phyloP scores from a whole-genome alignment of 2,888 invertebrate species.

The Teleogryllus oceanicus region DNA sequence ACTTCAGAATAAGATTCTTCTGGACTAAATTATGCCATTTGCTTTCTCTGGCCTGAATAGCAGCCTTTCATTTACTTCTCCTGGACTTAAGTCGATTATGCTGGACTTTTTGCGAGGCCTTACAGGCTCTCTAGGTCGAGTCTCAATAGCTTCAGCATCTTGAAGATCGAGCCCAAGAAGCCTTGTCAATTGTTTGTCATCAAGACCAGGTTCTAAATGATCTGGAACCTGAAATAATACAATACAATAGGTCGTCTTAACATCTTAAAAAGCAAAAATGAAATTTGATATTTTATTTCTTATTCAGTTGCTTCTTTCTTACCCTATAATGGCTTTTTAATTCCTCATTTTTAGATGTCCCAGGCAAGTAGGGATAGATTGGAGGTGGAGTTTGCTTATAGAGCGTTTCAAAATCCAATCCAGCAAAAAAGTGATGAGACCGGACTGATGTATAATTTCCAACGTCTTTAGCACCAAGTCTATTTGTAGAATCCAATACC shows the following conservation, averaged over 20 bases:
- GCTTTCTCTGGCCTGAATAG: slow-evolving; percentile 64
- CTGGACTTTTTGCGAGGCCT: slow-evolving; percentile 47
- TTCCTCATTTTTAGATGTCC: slow-evolving; percentile 64
- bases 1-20: slow-evolving; percentile 88
- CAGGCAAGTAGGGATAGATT: slow-evolving; percentile 77
- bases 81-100: slow-evolving; percentile 63
- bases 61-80: slow-evolving; percentile 65
- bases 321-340: slow-evolving; percentile 62
- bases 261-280: background rate
- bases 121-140: slow-evolving; percentile 4
- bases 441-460: slow-evolving; percentile 77
- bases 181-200: slow-evolving; percentile 74
- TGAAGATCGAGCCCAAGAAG: slow-evolving; percentile 70
- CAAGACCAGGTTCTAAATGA: slow-evolving; percentile 81
- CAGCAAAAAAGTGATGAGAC: slow-evolving; percentile 80
- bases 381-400: slow-evolving; percentile 75
- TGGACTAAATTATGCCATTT: slow-evolving; percentile 85
- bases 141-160: slow-evolving; percentile 39
- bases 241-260: background rate
- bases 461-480: slow-evolving; percentile 72
- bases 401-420: slow-evolving; percentile 77
- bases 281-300: too few relatives aligned
- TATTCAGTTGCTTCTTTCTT: slow-evolving; percentile 22
- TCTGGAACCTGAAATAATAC: slow-evolving; percentile 56
- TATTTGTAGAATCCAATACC: slow-evolving; percentile 70